Evolutionary conservation across 2,113 vertebrate genomes (phyloP).

Genomic region (Brevimyrus niger): DNA sequence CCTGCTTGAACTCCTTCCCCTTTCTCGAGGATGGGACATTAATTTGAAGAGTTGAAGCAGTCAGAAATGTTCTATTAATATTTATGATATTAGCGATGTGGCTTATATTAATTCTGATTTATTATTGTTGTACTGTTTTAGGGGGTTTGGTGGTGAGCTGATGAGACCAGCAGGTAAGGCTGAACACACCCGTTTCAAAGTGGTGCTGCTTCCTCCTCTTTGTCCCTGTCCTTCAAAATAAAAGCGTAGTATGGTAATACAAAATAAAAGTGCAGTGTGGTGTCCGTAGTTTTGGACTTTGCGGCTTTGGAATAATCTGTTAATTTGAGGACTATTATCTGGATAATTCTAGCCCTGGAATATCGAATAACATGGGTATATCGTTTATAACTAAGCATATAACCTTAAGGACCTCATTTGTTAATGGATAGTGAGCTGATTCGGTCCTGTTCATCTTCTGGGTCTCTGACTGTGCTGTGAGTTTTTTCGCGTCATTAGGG

Average conservation of each 20-base stretch:
- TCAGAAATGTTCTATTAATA: neutral
- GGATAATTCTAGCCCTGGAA: neutral
- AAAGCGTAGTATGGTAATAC: neutral
- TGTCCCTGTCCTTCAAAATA: neutral
- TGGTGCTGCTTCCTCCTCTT: neutral
- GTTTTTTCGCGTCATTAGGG: neutral
- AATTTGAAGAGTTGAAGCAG: neutral
- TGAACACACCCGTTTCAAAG: neutral
- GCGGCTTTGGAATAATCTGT: neutral
- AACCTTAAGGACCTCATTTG: neutral
- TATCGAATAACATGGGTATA: neutral
- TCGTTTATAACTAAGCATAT: neutral
- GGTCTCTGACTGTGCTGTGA: neutral
- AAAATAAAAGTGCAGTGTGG: neutral
- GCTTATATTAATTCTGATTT: neutral
- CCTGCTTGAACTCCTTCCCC: neutral
- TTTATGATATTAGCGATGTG: neutral
- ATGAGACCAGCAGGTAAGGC: conserved; percentile 83
- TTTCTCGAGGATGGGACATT: neutral
- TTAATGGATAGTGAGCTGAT: neutral
- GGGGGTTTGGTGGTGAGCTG: conserved; percentile 85
- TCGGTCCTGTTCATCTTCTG: neutral
- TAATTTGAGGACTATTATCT: neutral
- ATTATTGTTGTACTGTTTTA: conserved; percentile 36
- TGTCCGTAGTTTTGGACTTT: neutral